Conservation (phyloP, 1,140 invertebrate species). For the Conopomorpha cramerella region DNA sequence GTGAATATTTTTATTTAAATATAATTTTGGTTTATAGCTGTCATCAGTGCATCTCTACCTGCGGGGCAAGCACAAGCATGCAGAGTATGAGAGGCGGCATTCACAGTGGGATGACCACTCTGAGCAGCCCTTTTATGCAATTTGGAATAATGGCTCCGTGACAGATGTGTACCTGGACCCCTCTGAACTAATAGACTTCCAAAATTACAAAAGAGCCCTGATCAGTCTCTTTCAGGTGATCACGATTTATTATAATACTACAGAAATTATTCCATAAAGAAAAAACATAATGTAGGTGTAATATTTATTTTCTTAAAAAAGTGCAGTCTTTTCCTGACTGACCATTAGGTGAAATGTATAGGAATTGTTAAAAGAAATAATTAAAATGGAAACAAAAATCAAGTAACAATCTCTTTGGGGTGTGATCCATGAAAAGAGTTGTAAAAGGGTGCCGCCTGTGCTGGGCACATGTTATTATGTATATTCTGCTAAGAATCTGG, state of each 20-base stretch:
- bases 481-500: no score
- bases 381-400: no score
- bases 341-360: no score
- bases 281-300: conserved; percentile 1
- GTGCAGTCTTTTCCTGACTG: no score
- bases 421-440: no score
- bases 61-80: conserved; percentile 17
- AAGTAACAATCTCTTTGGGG: no score
- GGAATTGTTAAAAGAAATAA: no score
- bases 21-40: no score
- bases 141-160: conserved; percentile 22
- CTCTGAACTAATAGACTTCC: conserved; percentile 18
- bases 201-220: conserved; percentile 31
- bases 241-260: conserved; percentile 2
- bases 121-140: conserved; percentile 20
- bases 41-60: conserved; percentile 16
- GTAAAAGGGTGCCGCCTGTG: no score
- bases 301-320: not conserved
- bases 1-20: no score
- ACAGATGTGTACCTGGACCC: conserved; percentile 17
- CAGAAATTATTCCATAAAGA: not conserved
- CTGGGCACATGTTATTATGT: no score
- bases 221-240: conserved; percentile 39
- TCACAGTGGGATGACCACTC: conserved; percentile 22
- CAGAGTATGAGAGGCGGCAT: conserved; percentile 17